These are phyloP conservation scores for Leucopsar rothschildi DNA, from an alignment of 2,113 vertebrate species.

Conservation along the genomic window DNA sequence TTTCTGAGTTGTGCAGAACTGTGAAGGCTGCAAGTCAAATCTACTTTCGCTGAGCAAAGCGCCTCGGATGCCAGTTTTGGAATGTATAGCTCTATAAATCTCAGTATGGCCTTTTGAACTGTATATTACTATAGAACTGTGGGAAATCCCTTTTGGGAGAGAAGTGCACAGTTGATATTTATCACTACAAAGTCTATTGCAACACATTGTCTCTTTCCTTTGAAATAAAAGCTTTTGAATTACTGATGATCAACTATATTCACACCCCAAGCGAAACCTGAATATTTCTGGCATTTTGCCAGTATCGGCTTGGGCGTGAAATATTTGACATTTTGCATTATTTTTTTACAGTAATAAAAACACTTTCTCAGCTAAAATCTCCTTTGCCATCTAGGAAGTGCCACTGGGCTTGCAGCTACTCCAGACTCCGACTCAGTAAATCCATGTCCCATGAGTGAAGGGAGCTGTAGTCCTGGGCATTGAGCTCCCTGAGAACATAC, in stretches of 20 bases:
- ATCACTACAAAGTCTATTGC: slow-evolving; percentile 57
- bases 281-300: slow-evolving; percentile 47
- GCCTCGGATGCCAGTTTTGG: neutral
- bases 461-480: neutral
- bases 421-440: neutral
- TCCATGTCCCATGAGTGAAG: neutral
- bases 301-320: slow-evolving; percentile 49
- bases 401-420: neutral
- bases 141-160: slow-evolving; percentile 66
- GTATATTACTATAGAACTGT: slow-evolving; percentile 35
- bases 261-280: slow-evolving; percentile 57
- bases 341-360: slow-evolving; percentile 47
- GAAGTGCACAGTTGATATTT: slow-evolving; percentile 56
- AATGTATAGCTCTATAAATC: slow-evolving; percentile 43
- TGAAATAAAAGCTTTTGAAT: slow-evolving; percentile 61
- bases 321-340: slow-evolving; percentile 54
- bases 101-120: slow-evolving; percentile 57
- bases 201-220: slow-evolving; percentile 47
- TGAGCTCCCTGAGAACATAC: neutral
- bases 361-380: slow-evolving; percentile 39
- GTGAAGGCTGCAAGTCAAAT: neutral
- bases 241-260: slow-evolving; percentile 60
- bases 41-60: neutral
- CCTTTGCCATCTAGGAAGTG: slow-evolving; percentile 1
- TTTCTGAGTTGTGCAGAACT: neutral